These are phyloP conservation scores for Lasioglossum baleicum DNA, from an alignment of 1,140 invertebrate species.

Conservation along the genomic window DNA sequence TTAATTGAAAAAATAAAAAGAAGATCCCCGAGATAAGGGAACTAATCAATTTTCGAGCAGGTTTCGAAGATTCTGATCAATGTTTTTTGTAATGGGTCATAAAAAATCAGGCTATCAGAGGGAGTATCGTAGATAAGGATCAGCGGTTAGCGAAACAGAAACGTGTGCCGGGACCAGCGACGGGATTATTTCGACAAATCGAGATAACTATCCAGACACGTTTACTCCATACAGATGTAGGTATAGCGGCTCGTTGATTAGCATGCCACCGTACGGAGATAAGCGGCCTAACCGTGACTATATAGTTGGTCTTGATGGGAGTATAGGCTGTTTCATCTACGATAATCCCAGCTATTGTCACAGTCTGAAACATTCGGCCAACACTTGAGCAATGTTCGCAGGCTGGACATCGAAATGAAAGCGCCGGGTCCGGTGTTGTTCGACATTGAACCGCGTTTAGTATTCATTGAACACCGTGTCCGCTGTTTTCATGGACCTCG, in stretches of 20 bases:
- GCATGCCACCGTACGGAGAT: slow-evolving; percentile 66
- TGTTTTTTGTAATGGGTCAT: too few relatives aligned
- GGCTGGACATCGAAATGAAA: slow-evolving; percentile 4
- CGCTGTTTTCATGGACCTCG: background rate
- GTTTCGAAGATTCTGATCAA: too few relatives aligned
- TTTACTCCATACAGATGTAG: slow-evolving; percentile 54
- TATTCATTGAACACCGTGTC: background rate
- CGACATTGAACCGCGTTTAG: background rate
- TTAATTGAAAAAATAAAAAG: too few relatives aligned
- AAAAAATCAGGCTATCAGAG: background rate
- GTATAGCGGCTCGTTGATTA: slow-evolving; percentile 64
- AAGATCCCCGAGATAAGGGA: too few relatives aligned
- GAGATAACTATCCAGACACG: slow-evolving; percentile 64
- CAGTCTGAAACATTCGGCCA: background rate
- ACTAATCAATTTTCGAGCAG: too few relatives aligned
- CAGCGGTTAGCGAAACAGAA: slow-evolving; percentile 40
- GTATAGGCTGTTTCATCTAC: slow-evolving; percentile 56
- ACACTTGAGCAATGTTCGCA: background rate
- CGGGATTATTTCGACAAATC: slow-evolving; percentile 69
- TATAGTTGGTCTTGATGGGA: slow-evolving; percentile 60
- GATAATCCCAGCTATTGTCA: slow-evolving; percentile 57
- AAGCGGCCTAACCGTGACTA: slow-evolving; percentile 68
- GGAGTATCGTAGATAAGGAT: background rate
- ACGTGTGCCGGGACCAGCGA: slow-evolving; percentile 57
- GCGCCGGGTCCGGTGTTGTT: background rate